phyloP scores from a whole-genome alignment of 2,797 vertebrate genomes.

The Pyrrhura leucotis region DNA sequence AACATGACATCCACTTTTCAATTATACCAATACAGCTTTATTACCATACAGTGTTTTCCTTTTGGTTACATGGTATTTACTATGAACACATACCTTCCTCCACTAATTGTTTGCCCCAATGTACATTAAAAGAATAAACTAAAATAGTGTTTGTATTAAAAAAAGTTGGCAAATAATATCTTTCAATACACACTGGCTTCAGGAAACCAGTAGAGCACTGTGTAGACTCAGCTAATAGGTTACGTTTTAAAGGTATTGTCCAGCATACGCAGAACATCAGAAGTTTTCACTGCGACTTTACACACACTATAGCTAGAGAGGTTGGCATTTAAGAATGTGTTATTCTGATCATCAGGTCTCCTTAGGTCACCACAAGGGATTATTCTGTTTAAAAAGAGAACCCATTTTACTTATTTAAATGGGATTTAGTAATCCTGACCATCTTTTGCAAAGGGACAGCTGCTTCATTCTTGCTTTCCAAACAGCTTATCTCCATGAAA shows the following conservation, averaged over 20 bases:
- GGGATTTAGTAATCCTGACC: neutral
- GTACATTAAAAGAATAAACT: neutral
- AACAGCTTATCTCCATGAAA: neutral
- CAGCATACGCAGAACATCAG: neutral
- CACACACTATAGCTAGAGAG: neutral
- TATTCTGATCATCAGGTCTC: neutral
- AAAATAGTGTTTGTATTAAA: neutral
- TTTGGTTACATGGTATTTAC: neutral
- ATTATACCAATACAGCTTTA: neutral
- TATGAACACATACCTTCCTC: neutral
- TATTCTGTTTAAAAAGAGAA: neutral
- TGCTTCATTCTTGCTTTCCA: neutral
- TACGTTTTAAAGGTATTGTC: neutral
- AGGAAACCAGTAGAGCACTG: neutral
- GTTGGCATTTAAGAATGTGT: neutral
- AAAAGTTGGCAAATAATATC: neutral
- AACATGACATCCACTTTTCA: neutral
- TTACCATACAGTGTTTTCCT: neutral
- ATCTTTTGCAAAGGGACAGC: neutral
- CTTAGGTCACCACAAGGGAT: neutral
- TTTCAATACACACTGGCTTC: neutral
- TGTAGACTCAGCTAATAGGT: neutral
- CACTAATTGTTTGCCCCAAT: neutral
- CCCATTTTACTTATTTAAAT: neutral
- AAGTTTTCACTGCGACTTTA: neutral